Base-by-base conservation (phyloP, 2,797 vertebrate species). In the Acanthurus tractus region DNA sequence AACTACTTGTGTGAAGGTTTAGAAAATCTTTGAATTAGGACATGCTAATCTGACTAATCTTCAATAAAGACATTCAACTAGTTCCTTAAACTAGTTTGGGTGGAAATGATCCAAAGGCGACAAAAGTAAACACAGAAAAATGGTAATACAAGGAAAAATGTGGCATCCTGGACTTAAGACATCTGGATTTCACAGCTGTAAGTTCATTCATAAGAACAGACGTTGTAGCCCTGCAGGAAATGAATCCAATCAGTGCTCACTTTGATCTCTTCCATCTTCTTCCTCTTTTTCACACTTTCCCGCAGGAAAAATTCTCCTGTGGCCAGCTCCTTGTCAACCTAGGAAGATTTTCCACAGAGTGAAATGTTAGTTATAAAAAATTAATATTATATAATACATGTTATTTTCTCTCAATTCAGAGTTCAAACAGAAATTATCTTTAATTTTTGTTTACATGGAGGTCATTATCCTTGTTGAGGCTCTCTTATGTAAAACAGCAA, bases 301-400 rank as follows among this genome's bases (percentile, higher is more conserved):
- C 96, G 96, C 79, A 99, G 85, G 92, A 99, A 99, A 88, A 97
- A 99, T 73, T 99, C 98, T 9, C 98, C 98, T 22, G 96, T 96
- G 63, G 97, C 96, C 86, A 99, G 88, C 87, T 99, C 97, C 85
- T 94, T 94, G 92, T 99, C 98, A 78, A 97, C 89, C 98, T 99
- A 52, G 45, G 79, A 62, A 77, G 6, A 79, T 40, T 52, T 7
- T 14, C 55, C 23, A 77, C 58, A 18, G 4, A 53, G 4, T 53
- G 63, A 1, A 23, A 54, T 3, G 25, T 29, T 29, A 2, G 5
- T 29, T 29, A 29, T 29, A 29, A 29, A 29, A 29, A n/a, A n/a
- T n/a, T n/a, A n/a, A 29, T 29, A 4, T 29, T 4, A 25, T 25
- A 25, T 25, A 25, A 2, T 25, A 3, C 25, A 29, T 29, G 3